Base-by-base conservation (phyloP, 2,888 invertebrate genomes). In the Branchellion lobata region DNA sequence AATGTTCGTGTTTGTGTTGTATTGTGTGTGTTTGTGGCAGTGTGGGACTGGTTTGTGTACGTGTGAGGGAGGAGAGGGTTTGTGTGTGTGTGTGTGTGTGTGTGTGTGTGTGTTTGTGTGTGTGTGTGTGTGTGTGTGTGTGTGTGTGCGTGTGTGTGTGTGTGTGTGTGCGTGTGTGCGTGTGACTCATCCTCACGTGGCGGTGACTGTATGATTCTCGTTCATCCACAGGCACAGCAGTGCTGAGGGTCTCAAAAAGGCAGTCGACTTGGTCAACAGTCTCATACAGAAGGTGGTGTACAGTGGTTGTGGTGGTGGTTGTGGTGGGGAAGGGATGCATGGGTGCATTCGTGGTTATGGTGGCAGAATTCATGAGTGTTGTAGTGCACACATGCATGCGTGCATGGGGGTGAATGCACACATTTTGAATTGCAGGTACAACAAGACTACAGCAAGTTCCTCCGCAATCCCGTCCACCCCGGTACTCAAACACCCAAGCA, bases 51-150 rank as follows among this genome's bases (percentile, higher is more conserved):
- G n/a, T 71, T 5, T 21, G 27, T 71, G 71, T n/a, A 29, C 27
- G 21, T 27, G 36, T n/a, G 29, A 81, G 11, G 71, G 47, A 14
- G 47, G 47, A 47, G 11, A 47, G 18, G n/a, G n/a, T n/a, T n/a
- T 40, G 40, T 65, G n/a, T 65, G 65, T 65, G 65, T 65, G 65
- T 65, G 65, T 65, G 65, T 29, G 65, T 65, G 65, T 65, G 65
- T 65, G 65, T 65, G 65, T 65, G 65, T 65, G 65, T 65, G 65
- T 65, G 65, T 65, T 5, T 65, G 65, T 27, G 65, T 65, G 29
- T 27, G 29, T 65, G 65, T 65, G 65, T 65, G n/a, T 29, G n/a
- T 65, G n/a, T 65, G 65, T 29, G 24, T 27, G n/a, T 65, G n/a
- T 65, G n/a, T 27, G n/a, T 47, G 74, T 47, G n/a, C 27, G 68